Evolutionary conservation across 2,888 invertebrate species (phyloP).

Genomic region (Lymantria monacha): DNA sequence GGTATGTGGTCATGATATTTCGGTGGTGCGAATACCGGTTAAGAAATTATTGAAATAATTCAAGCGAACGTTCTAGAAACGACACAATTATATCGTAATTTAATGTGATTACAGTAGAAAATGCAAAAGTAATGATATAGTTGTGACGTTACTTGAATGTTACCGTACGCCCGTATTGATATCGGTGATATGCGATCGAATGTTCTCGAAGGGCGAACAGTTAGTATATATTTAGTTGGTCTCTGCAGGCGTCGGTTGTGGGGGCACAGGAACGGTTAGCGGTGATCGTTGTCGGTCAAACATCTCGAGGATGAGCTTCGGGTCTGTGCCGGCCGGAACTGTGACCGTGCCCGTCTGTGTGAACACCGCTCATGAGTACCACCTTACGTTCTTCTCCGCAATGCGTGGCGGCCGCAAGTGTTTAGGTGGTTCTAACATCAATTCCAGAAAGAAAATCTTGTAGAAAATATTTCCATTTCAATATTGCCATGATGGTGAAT

Average conservation of each 20-base stretch:
- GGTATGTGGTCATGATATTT: slow-evolving; percentile 23
- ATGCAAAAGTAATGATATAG: not conserved
- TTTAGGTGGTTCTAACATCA: slow-evolving; percentile 38
- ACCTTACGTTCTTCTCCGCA: slow-evolving; percentile 72
- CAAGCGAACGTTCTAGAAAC: not conserved
- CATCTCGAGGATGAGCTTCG: slow-evolving; percentile 81
- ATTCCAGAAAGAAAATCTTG: slow-evolving; percentile 18
- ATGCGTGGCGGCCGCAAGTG: slow-evolving; percentile 68
- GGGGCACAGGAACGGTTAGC: slow-evolving; percentile 66
- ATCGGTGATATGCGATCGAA: slow-evolving; percentile 6
- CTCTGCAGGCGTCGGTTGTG: slow-evolving; percentile 43
- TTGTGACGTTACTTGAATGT: not conserved
- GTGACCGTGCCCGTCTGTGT: slow-evolving; percentile 79
- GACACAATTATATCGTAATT: not conserved
- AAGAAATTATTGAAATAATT: slow-evolving; percentile 12
- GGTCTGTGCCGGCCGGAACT: slow-evolving; percentile 79
- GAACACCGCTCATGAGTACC: slow-evolving; percentile 69
- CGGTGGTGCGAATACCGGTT: slow-evolving; percentile 40
- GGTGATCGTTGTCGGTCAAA: slow-evolving; percentile 77
- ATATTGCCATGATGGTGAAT: slow-evolving; percentile 25
- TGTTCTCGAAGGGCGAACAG: slow-evolving; percentile 10
- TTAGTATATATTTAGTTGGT: slow-evolving; percentile 36
- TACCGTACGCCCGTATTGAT: slow-evolving; percentile 1
- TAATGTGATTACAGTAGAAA: not conserved
- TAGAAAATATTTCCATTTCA: slow-evolving; percentile 7